These are phyloP conservation scores for Teleogryllus oceanicus DNA, from an alignment of 2,888 invertebrate species.

Conservation along the genomic window DNA sequence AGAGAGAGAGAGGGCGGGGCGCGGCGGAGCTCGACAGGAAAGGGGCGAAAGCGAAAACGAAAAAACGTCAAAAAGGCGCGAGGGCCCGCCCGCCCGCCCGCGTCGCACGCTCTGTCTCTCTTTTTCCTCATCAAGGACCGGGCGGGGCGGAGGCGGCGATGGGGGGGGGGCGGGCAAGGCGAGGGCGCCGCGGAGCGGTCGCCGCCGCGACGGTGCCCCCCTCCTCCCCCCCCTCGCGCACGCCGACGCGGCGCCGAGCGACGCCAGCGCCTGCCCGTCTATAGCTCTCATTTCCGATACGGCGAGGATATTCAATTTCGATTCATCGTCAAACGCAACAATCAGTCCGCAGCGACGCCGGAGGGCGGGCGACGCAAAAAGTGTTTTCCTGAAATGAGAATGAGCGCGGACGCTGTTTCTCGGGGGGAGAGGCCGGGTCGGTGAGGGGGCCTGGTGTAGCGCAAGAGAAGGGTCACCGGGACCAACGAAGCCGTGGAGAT, in stretches of 20 bases:
- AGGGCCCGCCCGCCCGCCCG: too few species aligned
- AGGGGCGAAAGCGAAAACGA: too few species aligned
- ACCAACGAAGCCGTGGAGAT: too few species aligned
- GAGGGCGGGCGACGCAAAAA: background rate
- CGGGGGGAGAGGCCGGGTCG: background rate
- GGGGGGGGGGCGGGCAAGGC: background rate
- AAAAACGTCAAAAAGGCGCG: too few species aligned
- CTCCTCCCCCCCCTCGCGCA: too few species aligned
- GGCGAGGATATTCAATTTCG: constrained; percentile 31
- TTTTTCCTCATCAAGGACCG: too few species aligned
- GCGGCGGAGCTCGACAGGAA: too few species aligned
- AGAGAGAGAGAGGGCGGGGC: too few species aligned
- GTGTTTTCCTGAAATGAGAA: background rate
- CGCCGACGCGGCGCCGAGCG: background rate
- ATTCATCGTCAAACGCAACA: constrained; percentile 30
- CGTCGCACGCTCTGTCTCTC: too few species aligned
- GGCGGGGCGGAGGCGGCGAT: too few species aligned
- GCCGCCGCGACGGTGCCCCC: too few species aligned
- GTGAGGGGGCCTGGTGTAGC: background rate
- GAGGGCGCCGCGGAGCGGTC: background rate
- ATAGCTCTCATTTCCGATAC: constrained; percentile 30
- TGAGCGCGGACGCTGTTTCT: background rate
- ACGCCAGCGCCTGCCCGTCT: background rate
- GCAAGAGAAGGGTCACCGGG: background rate
- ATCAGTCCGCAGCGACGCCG: constrained; percentile 23